Conservation (phyloP, 2,797 vertebrate species). For the Pangasius krempfi region DNA sequence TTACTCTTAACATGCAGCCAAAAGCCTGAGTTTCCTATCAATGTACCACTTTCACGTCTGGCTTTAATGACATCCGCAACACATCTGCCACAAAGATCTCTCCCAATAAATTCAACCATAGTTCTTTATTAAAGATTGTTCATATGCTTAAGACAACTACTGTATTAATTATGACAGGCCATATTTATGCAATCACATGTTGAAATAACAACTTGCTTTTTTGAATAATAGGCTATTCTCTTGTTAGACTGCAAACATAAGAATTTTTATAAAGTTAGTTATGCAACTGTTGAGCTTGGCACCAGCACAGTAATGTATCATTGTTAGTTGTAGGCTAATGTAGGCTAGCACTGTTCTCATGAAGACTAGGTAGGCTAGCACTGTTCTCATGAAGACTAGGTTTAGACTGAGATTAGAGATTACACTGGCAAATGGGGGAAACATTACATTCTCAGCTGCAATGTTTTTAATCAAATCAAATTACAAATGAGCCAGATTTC, state of each 20-base stretch:
- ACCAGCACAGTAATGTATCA: not conserved
- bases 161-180: not conserved
- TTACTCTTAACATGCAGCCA: not conserved
- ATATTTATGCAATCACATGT: not conserved
- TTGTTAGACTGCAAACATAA: not conserved
- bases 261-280: not conserved
- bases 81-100: not conserved
- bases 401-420: too few relatives aligned
- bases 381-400: not conserved
- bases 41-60: not conserved
- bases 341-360: not conserved
- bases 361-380: not conserved
- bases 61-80: not conserved
- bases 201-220: not conserved
- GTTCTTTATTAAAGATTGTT: not conserved
- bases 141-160: not conserved
- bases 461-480: not conserved
- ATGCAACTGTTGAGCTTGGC: not conserved
- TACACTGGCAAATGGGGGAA: not conserved
- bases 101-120: not conserved
- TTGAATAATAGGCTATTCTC: too few relatives aligned
- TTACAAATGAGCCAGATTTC: not conserved
- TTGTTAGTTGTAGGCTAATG: not conserved
- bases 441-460: not conserved
- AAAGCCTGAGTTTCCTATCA: not conserved